Evolutionary conservation across 2,888 invertebrate genomes (phyloP).

Genomic region (Steinernema carpocapsae): DNA sequence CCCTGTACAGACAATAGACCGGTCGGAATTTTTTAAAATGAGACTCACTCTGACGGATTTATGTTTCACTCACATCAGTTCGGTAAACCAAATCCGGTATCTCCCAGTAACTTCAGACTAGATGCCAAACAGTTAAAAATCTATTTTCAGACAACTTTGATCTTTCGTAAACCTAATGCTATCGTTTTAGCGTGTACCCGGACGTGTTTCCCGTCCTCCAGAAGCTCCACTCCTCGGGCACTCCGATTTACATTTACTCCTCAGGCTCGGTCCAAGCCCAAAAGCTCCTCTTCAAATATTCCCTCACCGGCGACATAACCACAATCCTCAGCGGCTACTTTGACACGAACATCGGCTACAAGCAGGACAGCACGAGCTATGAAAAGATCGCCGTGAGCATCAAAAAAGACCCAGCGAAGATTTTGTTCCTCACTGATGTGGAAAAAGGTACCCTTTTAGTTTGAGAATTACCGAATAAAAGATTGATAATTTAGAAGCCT

Average conservation of each 20-base stretch:
- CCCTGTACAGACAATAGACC: no score
- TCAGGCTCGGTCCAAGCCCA: constrained; percentile 90
- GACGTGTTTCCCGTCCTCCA: constrained; percentile 82
- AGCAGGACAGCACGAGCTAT: constrained; percentile 82
- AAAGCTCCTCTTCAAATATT: constrained; percentile 82
- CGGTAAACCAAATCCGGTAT: no score
- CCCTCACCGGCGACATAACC: constrained; percentile 80
- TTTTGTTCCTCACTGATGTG: constrained; percentile 86
- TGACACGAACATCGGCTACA: constrained; percentile 84
- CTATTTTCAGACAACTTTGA: background rate
- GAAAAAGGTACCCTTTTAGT: constrained; percentile 75
- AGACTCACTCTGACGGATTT: no score
- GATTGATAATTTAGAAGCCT: constrained; percentile 77
- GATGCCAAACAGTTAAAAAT: no score
- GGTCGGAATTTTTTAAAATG: no score
- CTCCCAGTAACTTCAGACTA: no score
- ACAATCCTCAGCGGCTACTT: constrained; percentile 80
- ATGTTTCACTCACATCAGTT: no score
- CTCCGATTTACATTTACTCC: constrained; percentile 84
- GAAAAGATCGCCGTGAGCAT: constrained; percentile 79
- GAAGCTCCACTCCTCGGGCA: constrained; percentile 77
- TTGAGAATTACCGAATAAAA: background rate
- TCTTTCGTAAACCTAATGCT: no score
- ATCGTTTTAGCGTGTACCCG: constrained; percentile 82
- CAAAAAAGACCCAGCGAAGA: constrained; percentile 75